A percentile compares a stretch with the other conserved stretches of the same genome.
phyloP scores from a whole-genome alignment of 2,797 vertebrate genomes.

The Sebastes minor region DNA sequence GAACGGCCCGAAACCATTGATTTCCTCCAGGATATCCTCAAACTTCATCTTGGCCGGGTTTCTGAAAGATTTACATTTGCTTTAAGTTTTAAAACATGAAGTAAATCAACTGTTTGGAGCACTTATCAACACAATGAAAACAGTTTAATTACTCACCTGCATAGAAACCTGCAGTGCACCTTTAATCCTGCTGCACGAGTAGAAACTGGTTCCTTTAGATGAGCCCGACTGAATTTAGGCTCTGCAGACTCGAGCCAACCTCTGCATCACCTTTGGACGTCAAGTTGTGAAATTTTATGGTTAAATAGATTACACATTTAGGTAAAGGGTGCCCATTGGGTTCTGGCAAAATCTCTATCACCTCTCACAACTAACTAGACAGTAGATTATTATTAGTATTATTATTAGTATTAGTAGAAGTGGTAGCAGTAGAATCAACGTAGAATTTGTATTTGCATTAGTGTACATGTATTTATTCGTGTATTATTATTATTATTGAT shows the following conservation, averaged over 20 bases:
- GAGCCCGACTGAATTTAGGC: neutral
- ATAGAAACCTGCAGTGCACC: too few species aligned
- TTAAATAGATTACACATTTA: neutral
- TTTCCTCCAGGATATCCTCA: constrained; percentile 85
- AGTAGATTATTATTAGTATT: too few species aligned
- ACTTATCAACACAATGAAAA: neutral
- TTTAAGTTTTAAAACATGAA: neutral
- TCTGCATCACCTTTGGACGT: constrained; percentile 36
- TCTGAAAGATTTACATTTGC: neutral
- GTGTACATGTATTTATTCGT: too few species aligned
- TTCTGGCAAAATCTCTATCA: too few species aligned
- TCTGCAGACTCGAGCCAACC: neutral
- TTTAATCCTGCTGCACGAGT: neutral
- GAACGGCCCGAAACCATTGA: constrained; percentile 86
- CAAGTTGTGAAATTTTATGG: neutral
- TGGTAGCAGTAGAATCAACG: too few species aligned
- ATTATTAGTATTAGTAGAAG: too few species aligned
- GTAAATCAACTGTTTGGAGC: neutral
- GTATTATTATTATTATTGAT: too few species aligned
- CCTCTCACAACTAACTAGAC: too few species aligned
- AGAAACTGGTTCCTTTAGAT: fast-evolving
- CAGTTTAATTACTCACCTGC: neutral
- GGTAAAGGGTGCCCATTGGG: neutral
- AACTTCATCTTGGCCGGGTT: constrained; percentile 81
- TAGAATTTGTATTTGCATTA: too few species aligned